Base-by-base conservation (phyloP, 1,140 invertebrate genomes). In the Hermetia illucens region DNA sequence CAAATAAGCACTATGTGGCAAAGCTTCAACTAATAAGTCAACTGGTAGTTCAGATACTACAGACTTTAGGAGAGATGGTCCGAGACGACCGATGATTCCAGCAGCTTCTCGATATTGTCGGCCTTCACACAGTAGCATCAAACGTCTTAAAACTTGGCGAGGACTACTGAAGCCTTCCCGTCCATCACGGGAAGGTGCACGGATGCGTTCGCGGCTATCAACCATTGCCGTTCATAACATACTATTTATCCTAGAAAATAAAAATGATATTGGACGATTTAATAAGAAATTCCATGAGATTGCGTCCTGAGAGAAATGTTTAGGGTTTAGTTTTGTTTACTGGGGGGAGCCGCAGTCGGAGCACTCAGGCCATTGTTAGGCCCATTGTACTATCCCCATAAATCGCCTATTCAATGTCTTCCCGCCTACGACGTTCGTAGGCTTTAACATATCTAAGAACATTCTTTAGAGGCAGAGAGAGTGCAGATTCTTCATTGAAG, bases 1-100 rank as follows among this genome's bases (percentile, higher is more conserved):
- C 25, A 93, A 67, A 43, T 82, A 77, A 2, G 90, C 70, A 34
- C 81, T 86, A 53, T 87, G 77, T 2, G 89, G 89, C 60, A 93
- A 68, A 3, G 84, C 75, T 46, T 92, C 87, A 18, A 91, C 75
- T 45, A 93, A 70, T 44, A 88, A 63, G 53, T 92, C 88, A 15
- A 91, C 68, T 0, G 88, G 89, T 38, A 94, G 64, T 43, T 92
- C 85, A 1, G 71, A 62, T 1, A 77, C 69, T 12, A 86, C 77
- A 5, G 70, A 70, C 38, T 73, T 72, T 41, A 90, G 65, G 2
- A 82, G 83, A 1, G 73, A 76, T 22, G 73, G 69, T 12, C 80
- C 81, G 5, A 90, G 62, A 34, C 82, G 68, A 16, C 76, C 68
- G 27, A 91, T 68, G 18, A 89, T 76, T 16, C 73, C 71, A 1